Percentiles rank a stretch among this genome's conserved stretches.
Conservation (phyloP, 2,888 invertebrate species). For the Xanthia togata region DNA sequence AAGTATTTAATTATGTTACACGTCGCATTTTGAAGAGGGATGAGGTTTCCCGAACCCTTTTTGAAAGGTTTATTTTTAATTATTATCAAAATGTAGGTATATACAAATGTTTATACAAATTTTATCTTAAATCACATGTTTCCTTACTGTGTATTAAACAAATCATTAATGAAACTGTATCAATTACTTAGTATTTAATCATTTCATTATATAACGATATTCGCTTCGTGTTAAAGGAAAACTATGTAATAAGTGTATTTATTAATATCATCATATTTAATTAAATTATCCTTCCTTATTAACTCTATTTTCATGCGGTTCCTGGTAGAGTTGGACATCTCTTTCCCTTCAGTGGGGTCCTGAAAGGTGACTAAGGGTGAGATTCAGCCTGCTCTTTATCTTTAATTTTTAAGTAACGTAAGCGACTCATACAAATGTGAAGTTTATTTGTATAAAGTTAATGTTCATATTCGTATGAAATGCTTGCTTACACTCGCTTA, state of each 20-base stretch:
- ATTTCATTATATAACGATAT: not conserved
- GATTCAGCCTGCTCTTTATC: not conserved
- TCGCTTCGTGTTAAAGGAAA: slow-evolving; percentile 15
- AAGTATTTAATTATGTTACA: slow-evolving; percentile 50
- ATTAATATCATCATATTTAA: slow-evolving; percentile 25
- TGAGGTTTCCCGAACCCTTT: slow-evolving; percentile 36
- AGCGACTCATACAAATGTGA: not conserved
- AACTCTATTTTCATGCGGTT: not conserved
- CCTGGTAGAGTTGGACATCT: not conserved
- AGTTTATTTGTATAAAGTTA: accelerated
- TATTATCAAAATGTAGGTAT: slow-evolving; percentile 18
- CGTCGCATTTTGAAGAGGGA: slow-evolving; percentile 51
- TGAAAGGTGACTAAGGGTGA: not conserved
- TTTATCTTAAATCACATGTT: slow-evolving; percentile 16
- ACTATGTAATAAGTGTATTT: slow-evolving; percentile 18
- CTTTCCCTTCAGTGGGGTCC: not conserved
- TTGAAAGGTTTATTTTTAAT: slow-evolving; percentile 44
- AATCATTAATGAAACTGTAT: slow-evolving; percentile 32
- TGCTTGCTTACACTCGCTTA: not conserved
- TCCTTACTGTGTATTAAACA: slow-evolving; percentile 21
- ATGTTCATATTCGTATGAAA: not conserved
- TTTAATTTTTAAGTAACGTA: not conserved
- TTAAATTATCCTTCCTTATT: slow-evolving; percentile 28
- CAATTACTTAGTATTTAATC: slow-evolving; percentile 3
- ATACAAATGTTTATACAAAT: not conserved